phyloP scores from a whole-genome alignment of 2,888 invertebrate genomes.

The Pammene fasciana region DNA sequence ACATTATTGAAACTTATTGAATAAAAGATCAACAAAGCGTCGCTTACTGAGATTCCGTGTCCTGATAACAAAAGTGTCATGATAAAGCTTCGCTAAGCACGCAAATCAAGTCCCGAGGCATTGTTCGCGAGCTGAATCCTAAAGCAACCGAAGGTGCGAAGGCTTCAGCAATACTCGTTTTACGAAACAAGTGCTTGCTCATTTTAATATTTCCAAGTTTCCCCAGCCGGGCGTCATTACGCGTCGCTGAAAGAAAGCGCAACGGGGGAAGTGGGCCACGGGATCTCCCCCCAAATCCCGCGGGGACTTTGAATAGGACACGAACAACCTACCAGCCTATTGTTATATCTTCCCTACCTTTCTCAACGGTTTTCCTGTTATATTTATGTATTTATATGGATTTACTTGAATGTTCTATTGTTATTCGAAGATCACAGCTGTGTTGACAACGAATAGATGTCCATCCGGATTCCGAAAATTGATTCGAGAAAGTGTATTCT shows the following conservation, averaged over 20 bases:
- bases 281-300: conserved; percentile 70
- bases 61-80: conserved; percentile 25
- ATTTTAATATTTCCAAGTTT: conserved; percentile 82
- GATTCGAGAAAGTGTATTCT: neutral
- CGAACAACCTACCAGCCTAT: conserved; percentile 57
- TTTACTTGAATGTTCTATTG: conserved; percentile 49
- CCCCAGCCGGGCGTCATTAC: conserved; percentile 73
- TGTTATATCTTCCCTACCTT: conserved; percentile 70
- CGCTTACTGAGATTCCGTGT: neutral
- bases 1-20: neutral
- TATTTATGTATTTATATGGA: conserved; percentile 52
- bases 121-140: conserved; percentile 51
- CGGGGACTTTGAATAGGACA: conserved; percentile 45
- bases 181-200: conserved; percentile 80
- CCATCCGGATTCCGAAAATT: conserved; percentile 11
- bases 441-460: conserved; percentile 46
- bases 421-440: conserved; percentile 47
- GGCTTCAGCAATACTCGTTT: conserved; percentile 73
- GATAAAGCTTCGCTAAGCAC: conserved; percentile 39
- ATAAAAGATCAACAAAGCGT: neutral
- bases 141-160: conserved; percentile 66
- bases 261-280: conserved; percentile 68
- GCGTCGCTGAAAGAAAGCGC: conserved; percentile 69
- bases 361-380: conserved; percentile 52
- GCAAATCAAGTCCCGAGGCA: conserved; percentile 45